Evolutionary conservation across 2,113 vertebrate genomes (phyloP).

Genomic region (Protobothrops flavoviridis): DNA sequence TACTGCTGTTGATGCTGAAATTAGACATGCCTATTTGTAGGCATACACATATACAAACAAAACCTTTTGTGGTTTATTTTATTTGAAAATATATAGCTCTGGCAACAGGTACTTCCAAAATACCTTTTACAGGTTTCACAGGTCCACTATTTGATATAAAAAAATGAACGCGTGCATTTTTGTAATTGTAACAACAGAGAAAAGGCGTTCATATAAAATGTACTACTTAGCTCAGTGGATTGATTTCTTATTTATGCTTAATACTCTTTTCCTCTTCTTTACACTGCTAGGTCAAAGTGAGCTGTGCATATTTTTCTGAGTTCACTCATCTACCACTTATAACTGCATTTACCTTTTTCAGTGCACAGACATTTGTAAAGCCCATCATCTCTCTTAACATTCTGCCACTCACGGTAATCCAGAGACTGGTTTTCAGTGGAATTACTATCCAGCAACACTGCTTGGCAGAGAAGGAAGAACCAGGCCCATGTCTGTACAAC

Average conservation of each 20-base stretch:
- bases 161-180: slow-evolving; percentile 50
- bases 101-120: slow-evolving; percentile 73
- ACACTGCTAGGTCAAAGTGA: slow-evolving; percentile 46
- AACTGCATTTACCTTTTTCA: slow-evolving; percentile 58
- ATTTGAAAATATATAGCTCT: slow-evolving; percentile 70
- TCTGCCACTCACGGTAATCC: slow-evolving; percentile 57
- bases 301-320: slow-evolving; percentile 59
- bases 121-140: slow-evolving; percentile 69
- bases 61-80: slow-evolving; percentile 69
- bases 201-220: slow-evolving; percentile 59
- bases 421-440: slow-evolving; percentile 25
- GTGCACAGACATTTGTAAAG: slow-evolving; percentile 57
- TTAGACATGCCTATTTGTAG: slow-evolving; percentile 37
- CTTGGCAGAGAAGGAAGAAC: background rate
- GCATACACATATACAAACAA: slow-evolving; percentile 47
- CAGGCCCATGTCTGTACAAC: background rate
- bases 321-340: slow-evolving; percentile 60
- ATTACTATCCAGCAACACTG: slow-evolving; percentile 31
- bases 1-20: slow-evolving; percentile 74
- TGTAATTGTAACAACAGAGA: slow-evolving; percentile 51
- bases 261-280: slow-evolving; percentile 47
- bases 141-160: slow-evolving; percentile 64
- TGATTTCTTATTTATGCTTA: slow-evolving; percentile 49
- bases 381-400: slow-evolving; percentile 36
- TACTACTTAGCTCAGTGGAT: slow-evolving; percentile 56